Percentiles rank a stretch among this genome's conserved stretches.
Evolutionary conservation across 2,113 vertebrate genomes (phyloP).

Genomic region (Rutilus rutilus): DNA sequence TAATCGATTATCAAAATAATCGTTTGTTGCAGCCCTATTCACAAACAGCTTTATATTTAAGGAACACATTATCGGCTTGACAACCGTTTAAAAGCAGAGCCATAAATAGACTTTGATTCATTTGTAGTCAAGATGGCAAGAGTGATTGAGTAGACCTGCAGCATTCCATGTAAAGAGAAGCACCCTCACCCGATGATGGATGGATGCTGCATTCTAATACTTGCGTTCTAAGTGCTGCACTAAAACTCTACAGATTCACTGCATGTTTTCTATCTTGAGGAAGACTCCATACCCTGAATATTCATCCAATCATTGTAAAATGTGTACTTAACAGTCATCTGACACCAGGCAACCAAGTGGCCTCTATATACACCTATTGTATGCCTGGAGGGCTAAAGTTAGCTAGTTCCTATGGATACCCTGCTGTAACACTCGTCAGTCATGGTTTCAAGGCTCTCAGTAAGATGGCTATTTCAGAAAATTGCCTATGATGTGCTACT

Average conservation of each 20-base stretch:
- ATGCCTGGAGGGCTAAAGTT: constrained; percentile 2
- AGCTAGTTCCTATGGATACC: constrained; percentile 58
- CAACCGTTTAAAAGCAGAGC: background rate
- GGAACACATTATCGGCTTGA: background rate
- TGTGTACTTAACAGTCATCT: constrained; percentile 3
- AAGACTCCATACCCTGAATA: background rate
- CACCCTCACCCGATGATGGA: constrained; percentile 21
- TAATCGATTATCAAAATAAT: too few relatives aligned
- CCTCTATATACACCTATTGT: background rate
- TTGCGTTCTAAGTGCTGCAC: background rate
- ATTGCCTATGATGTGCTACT: background rate
- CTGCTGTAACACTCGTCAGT: constrained; percentile 17
- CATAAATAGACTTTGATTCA: constrained; percentile 42
- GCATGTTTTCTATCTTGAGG: background rate
- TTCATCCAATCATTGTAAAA: constrained; percentile 1
- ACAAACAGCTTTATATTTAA: background rate
- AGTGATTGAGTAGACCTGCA: constrained; percentile 38
- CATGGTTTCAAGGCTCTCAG: background rate
- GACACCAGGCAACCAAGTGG: constrained; percentile 2
- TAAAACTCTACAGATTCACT: background rate
- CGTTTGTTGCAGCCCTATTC: too few relatives aligned
- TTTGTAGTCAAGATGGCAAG: constrained; percentile 30
- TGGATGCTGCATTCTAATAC: background rate
- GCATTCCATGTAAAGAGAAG: constrained; percentile 30
- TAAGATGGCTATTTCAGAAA: background rate